Evolutionary conservation across 2,888 invertebrate genomes (phyloP).

Genomic region (Cheiracanthium punctorium): DNA sequence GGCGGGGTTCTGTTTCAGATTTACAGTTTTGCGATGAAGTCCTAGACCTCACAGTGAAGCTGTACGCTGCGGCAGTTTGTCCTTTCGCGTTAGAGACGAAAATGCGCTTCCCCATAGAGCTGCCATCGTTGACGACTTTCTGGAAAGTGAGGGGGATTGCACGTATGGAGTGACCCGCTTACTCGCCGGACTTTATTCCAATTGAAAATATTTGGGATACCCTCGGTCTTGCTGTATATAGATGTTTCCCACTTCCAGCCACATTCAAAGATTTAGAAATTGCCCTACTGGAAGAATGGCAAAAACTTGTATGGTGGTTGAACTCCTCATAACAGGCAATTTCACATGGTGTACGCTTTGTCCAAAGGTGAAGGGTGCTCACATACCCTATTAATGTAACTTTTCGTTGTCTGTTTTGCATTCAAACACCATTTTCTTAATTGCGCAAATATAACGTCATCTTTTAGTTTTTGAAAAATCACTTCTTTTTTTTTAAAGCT

Average conservation of each 20-base stretch:
- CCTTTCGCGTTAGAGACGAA: not conserved
- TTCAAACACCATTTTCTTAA: no score
- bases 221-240: not conserved
- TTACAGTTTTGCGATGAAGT: conserved; percentile 29
- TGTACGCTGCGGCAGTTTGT: conserved; percentile 7
- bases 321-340: not conserved
- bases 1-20: conserved; percentile 13
- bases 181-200: not conserved
- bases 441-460: no score
- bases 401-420: not conserved
- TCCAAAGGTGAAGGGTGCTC: not conserved
- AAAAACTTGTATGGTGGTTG: not conserved
- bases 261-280: not conserved
- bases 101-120: conserved; percentile 2
- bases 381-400: not conserved
- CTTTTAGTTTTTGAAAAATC: no score
- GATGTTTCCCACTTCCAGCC: no score
- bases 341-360: not conserved
- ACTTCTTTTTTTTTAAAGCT: no score
- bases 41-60: not conserved
- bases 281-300: not conserved
- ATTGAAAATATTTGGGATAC: not conserved
- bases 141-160: not conserved
- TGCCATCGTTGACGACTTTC: not conserved
- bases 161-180: not conserved